Base-by-base conservation (phyloP, 23 tunicate species). In the Oikopleura vanhoeffeni region DNA sequence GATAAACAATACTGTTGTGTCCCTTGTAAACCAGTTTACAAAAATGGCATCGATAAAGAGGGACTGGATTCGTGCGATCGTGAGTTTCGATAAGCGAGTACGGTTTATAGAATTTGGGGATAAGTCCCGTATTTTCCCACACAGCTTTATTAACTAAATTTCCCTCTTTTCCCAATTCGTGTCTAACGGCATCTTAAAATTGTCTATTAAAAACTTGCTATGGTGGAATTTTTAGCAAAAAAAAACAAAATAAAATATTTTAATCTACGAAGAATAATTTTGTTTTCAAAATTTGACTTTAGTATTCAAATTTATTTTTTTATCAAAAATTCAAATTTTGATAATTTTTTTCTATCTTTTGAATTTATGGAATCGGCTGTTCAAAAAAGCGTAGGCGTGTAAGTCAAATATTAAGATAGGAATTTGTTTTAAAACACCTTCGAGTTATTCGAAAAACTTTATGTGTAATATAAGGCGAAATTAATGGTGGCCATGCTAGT, bases 31-130 rank as follows among this genome's bases (percentile, higher is more conserved):
- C 34, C 79, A 71, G 27, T 18, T 71, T 18, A 30, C 79, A 71
- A 71, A 71, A 71, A 30, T 71, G 79, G 32, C 79, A 71, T 30
- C 35, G 27, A 38, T 71, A 71, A 2, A 71, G 3, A 2, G 79
- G 79, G 27, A 13, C 79, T 32, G 27, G 79, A 71, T 30, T 71
- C 35, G 79, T 2, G 36, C 35, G 34, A 30, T 30, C 79, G 79
- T 71, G 34, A 2, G 79, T 71, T 71, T 71, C 79, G 79, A 71
- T 71, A 4, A 71, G 79, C 35, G 79, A 71, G 79, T 71, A 71
- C 36, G 79, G 79, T 30, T 71, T 71, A 38, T 71, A 71, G 38
- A 13, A 71, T 30, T 71, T 71, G 27, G 79, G 79, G 4, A 71
- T 30, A 4, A 71, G 79, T 24, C 79, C 79, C 2, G 79, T 71